Evolutionary conservation across 1,140 invertebrate genomes (phyloP).

Genomic region (Ostrea denselamellosa): DNA sequence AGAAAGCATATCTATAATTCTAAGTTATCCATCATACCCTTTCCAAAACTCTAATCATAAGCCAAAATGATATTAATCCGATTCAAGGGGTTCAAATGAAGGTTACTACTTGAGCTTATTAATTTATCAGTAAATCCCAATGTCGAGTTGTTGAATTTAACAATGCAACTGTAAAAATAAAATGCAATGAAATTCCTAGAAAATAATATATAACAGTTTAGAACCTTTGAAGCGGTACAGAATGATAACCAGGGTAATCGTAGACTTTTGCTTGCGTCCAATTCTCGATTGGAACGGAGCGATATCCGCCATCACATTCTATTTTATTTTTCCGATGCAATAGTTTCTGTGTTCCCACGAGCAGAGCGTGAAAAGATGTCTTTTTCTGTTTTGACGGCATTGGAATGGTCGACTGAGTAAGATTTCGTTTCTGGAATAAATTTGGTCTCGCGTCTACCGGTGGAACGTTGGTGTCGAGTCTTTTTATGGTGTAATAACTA

Average conservation of each 20-base stretch:
- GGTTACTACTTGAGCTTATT: background rate
- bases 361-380: slow-evolving; percentile 38
- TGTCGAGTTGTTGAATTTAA: no score
- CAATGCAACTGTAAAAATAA: no score
- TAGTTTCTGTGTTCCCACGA: slow-evolving; percentile 41
- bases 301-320: slow-evolving; percentile 38
- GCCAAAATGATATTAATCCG: background rate
- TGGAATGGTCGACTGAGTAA: slow-evolving; percentile 9
- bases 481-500: slow-evolving; percentile 46
- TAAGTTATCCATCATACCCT: no score
- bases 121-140: background rate
- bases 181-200: no score
- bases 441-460: background rate
- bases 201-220: background rate
- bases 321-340: slow-evolving; percentile 42
- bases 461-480: slow-evolving; percentile 32
- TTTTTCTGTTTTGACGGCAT: slow-evolving; percentile 4
- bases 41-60: no score
- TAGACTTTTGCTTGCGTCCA: slow-evolving; percentile 23
- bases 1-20: no score
- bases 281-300: slow-evolving; percentile 27
- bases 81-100: background rate
- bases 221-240: slow-evolving; percentile 25
- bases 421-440: background rate
- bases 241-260: slow-evolving; percentile 8